Evolutionary conservation across 2,797 vertebrate genomes (phyloP).

Genomic region (Phoxinus dragarum): DNA sequence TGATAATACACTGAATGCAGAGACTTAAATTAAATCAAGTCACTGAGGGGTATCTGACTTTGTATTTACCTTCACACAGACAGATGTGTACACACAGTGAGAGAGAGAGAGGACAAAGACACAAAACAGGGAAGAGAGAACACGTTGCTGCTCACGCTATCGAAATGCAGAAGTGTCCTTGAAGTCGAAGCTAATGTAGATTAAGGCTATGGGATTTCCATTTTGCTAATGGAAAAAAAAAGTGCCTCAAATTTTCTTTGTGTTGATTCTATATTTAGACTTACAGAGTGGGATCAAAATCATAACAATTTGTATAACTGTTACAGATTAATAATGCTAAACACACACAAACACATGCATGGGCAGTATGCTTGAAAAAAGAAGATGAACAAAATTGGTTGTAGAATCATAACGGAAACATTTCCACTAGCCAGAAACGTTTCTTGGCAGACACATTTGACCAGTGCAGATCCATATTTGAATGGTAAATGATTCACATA

Average conservation of each 20-base stretch:
- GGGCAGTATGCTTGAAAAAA: background rate
- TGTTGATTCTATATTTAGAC: slow-evolving; percentile 9
- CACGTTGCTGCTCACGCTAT: background rate
- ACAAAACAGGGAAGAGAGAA: background rate
- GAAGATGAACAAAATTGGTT: background rate
- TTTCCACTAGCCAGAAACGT: background rate
- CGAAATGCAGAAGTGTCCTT: slow-evolving; percentile 9
- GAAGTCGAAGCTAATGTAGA: slow-evolving; percentile 16
- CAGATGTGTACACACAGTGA: background rate
- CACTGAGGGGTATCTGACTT: slow-evolving; percentile 7
- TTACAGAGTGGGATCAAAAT: background rate
- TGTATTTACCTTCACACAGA: slow-evolving; percentile 13
- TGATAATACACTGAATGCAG: background rate
- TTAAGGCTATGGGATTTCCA: background rate
- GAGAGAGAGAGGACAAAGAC: slow-evolving; percentile 15
- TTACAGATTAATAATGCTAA: background rate
- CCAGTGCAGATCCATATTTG: slow-evolving; percentile 5
- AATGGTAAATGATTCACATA: slow-evolving; percentile 23
- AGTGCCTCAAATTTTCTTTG: background rate
- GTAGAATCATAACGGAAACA: background rate
- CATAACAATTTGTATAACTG: background rate
- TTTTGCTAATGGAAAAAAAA: slow-evolving; percentile 19
- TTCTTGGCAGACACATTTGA: background rate
- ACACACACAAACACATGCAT: background rate
- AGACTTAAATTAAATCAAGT: slow-evolving; percentile 17